Evolutionary conservation across 2,113 vertebrate species (phyloP).

Genomic region (Pteronura brasiliensis): DNA sequence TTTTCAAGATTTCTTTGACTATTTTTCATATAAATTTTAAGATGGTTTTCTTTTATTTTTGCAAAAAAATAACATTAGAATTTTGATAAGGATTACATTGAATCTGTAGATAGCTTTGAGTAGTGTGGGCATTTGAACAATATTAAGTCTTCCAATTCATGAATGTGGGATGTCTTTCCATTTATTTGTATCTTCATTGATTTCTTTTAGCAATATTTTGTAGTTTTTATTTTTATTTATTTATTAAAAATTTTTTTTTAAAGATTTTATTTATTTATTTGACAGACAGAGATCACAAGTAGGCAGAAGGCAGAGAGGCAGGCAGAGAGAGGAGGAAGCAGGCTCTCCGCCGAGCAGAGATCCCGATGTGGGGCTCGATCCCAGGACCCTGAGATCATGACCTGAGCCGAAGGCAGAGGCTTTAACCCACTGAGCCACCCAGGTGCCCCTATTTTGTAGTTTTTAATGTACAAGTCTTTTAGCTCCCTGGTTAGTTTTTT

Average conservation of each 20-base stretch:
- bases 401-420: too few relatives aligned
- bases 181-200: neutral
- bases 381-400: too few relatives aligned
- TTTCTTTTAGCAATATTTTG: neutral
- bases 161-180: neutral
- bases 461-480: neutral
- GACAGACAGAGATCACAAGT: too few relatives aligned
- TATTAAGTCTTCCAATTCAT: neutral
- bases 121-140: neutral
- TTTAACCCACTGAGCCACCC: too few relatives aligned
- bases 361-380: too few relatives aligned
- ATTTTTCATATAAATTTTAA: neutral
- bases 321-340: too few relatives aligned
- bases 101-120: neutral
- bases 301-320: too few relatives aligned
- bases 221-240: too few relatives aligned
- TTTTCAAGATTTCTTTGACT: neutral
- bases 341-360: too few relatives aligned
- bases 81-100: neutral
- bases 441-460: neutral
- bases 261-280: too few relatives aligned
- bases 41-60: neutral
- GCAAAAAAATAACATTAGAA: neutral
- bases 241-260: too few relatives aligned
- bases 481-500: neutral